Evolutionary conservation across 2,888 invertebrate species (phyloP), one percentile per base, ranked within the genome.

Genomic region (Sthenelais limicola): DNA sequence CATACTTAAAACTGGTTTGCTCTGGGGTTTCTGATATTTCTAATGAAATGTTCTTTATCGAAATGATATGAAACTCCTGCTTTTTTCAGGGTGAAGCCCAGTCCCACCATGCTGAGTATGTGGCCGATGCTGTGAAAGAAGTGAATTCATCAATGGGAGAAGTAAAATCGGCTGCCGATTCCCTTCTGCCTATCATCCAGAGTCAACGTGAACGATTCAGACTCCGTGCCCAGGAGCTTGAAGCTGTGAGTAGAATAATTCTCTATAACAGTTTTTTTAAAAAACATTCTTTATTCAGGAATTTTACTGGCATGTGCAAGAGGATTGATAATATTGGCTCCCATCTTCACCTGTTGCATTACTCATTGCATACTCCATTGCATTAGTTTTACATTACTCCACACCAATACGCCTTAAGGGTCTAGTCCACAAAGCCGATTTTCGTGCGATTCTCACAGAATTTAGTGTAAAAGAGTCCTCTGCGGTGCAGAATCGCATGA

Each of bases 201-300:
- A 89, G 89, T 73, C 90, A 90, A 83, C 76, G 90, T 30, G 90
- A 90, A 79, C 80, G 90, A 47, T 89, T 89, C 80, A 78, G 89
- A 52, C 75, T 85, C 24, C 77, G 89, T 12, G 89, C 89, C 43
- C 87, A 89, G 78, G 89, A 90, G 74, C 82, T 90, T 54, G 89
- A 90, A 79, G 86, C 85, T 24, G 88, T 88, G 75, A 82, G 84
- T 80, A 18, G 18, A 28, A 30, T 21, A 52, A 18, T 52, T 9
- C 15, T 21, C 9, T 21, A 9, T 21, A 52, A 15, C 18, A 43
- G 12, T 15, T 12, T 12, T 43, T 18, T 43, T 43, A 43, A 43
- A 12, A 43, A 43, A 18, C 12, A 15, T 12, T 43, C 47, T 18
- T 18, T 15, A 12, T 12, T 43, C 47, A 43, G 47, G 18, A 12